Conservation (phyloP, 1,140 invertebrate species). For the Drosophila azteca region DNA sequence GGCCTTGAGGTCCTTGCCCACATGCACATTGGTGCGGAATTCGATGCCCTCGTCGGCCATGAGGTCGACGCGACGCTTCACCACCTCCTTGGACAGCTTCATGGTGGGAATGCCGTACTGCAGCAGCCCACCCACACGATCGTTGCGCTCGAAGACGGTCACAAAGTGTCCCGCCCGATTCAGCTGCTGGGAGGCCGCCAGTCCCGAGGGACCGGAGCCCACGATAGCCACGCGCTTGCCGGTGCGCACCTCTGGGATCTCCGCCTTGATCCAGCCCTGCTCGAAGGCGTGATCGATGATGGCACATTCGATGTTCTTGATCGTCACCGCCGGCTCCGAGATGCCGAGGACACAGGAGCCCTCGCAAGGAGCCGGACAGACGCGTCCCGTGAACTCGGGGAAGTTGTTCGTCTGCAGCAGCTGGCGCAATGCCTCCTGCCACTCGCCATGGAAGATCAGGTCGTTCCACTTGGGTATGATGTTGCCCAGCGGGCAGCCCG, state of each 20-base stretch:
- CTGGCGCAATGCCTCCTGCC: slow-evolving; percentile 98
- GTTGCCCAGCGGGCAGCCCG: slow-evolving; percentile 98
- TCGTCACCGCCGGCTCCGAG: slow-evolving; percentile 97
- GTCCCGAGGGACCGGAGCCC: slow-evolving; percentile 96
- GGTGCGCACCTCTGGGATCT: slow-evolving; percentile 87
- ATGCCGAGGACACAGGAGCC: slow-evolving; percentile 99
- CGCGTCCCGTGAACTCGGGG: slow-evolving; percentile 99
- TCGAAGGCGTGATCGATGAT: slow-evolving; percentile 99
- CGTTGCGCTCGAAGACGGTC: slow-evolving; percentile 98
- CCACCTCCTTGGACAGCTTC: slow-evolving; percentile 97
- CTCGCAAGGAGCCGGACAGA: slow-evolving; percentile 99
- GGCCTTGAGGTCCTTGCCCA: slow-evolving; percentile 95
- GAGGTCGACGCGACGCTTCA: slow-evolving; percentile 94
- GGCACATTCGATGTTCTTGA: slow-evolving; percentile 99
- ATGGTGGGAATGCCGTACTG: slow-evolving; percentile 99
- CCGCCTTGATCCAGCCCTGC: slow-evolving; percentile 96
- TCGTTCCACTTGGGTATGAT: slow-evolving; percentile 99
- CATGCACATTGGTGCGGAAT: slow-evolving; percentile 95
- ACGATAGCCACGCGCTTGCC: slow-evolving; percentile 96
- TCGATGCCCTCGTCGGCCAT: slow-evolving; percentile 95
- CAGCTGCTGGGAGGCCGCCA: slow-evolving; percentile 98
- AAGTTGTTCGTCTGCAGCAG: slow-evolving; percentile 99
- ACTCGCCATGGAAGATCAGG: slow-evolving; percentile 96
- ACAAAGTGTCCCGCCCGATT: slow-evolving; percentile 95
- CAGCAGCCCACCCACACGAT: slow-evolving; percentile 96